These are phyloP conservation scores for Melozone crissalis DNA, from an alignment of 2,113 vertebrate species.

Conservation along the genomic window DNA sequence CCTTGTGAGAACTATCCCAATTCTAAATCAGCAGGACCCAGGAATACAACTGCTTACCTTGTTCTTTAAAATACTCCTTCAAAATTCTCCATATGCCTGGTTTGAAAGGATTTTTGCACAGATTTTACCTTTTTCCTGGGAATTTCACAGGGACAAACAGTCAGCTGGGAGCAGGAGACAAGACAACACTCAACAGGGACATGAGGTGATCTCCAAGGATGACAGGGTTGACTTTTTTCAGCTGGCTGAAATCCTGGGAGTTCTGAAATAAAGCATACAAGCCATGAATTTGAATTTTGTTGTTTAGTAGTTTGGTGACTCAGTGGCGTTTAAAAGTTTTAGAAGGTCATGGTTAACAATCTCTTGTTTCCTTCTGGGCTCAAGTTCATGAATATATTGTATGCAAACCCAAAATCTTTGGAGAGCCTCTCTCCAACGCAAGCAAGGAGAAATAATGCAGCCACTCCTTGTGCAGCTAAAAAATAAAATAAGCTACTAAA, in stretches of 20 bases:
- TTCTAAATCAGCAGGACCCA: neutral
- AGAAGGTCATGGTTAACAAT: neutral
- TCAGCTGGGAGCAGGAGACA: neutral
- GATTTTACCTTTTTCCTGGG: neutral
- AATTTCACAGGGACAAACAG: neutral
- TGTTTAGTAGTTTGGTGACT: neutral
- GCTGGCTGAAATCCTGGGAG: neutral
- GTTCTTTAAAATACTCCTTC: neutral
- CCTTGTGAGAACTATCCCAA: neutral
- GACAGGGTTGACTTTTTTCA: neutral
- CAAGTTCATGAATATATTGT: neutral
- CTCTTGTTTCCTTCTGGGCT: neutral
- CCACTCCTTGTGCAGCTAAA: neutral
- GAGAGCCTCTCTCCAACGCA: neutral
- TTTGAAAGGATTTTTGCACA: neutral
- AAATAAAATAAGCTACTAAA: neutral
- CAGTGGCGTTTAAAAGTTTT: neutral
- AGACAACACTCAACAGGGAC: neutral
- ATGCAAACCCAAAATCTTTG: neutral
- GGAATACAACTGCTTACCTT: neutral
- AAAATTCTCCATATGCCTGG: neutral
- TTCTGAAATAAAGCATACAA: neutral
- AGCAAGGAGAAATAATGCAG: neutral
- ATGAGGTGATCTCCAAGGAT: neutral
- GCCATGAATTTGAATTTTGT: neutral